A percentile compares a stretch with the other conserved stretches of the same genome.
Conservation (phyloP, 1,140 invertebrate genomes). For the Diuraphis noxia region DNA sequence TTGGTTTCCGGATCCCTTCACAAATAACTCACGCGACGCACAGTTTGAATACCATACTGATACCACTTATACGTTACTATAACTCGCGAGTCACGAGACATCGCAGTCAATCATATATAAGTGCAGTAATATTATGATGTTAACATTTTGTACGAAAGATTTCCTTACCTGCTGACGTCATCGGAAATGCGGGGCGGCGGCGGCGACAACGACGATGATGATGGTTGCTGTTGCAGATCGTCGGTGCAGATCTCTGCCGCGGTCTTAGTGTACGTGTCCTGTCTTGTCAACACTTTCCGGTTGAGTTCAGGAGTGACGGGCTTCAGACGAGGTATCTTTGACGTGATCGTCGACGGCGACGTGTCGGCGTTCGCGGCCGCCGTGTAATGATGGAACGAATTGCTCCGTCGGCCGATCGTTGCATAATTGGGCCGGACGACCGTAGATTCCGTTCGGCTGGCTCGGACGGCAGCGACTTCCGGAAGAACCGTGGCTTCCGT, state of each 20-base stretch:
- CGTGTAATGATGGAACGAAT: constrained; percentile 48
- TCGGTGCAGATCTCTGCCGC: not conserved
- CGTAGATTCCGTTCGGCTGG: not conserved
- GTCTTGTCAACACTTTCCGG: constrained; percentile 55
- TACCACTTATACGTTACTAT: too few relatives aligned
- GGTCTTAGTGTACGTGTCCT: constrained; percentile 56
- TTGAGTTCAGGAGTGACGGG: constrained; percentile 22
- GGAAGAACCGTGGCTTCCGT: not conserved
- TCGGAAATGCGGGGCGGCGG: not conserved
- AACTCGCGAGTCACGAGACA: too few relatives aligned
- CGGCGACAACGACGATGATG: not conserved
- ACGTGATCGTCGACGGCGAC: not conserved
- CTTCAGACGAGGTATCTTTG: constrained; percentile 31
- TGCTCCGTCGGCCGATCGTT: constrained; percentile 6
- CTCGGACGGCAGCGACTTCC: not conserved
- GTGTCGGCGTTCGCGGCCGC: not conserved
- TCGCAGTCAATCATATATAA: too few relatives aligned
- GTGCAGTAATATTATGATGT: not conserved
- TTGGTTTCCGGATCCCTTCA: too few relatives aligned
- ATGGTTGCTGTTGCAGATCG: not conserved
- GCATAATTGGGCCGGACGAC: not conserved
- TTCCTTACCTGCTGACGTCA: constrained; percentile 17
- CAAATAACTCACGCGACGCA: too few relatives aligned
- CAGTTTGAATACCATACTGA: too few relatives aligned
- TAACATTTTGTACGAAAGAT: not conserved